Evolutionary conservation across 2,888 invertebrate genomes (phyloP).

Genomic region (Acanthococcus lagerstroemiae): DNA sequence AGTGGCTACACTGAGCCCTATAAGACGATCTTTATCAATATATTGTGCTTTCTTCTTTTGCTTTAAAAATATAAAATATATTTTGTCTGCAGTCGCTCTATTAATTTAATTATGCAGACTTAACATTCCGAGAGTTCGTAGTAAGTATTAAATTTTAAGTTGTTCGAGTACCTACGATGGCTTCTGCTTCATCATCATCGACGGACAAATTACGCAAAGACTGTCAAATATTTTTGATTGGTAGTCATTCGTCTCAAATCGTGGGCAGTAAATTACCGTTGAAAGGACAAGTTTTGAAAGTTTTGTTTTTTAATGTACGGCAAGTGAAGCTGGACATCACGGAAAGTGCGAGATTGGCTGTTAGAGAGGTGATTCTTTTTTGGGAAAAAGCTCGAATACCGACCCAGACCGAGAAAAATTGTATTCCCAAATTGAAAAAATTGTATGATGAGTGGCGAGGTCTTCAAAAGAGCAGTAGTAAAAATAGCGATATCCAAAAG

Average conservation of each 20-base stretch:
- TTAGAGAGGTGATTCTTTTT: background rate
- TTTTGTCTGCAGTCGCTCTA: no score
- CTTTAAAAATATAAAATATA: no score
- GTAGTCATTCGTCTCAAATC: background rate
- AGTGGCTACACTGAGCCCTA: no score
- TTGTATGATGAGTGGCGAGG: conserved; percentile 1
- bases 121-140: no score
- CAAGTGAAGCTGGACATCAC: background rate
- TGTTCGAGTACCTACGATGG: no score
- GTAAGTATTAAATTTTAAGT: no score
- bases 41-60: no score
- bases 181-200: no score
- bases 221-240: conserved; percentile 1
- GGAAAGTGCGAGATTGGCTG: background rate
- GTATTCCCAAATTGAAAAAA: background rate
- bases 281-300: background rate
- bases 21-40: no score
- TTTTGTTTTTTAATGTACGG: conserved; percentile 1
- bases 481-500: background rate
- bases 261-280: conserved; percentile 7
- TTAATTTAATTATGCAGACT: no score
- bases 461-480: background rate
- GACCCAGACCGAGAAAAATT: background rate
- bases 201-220: background rate
- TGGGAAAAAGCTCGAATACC: conserved; percentile 9